These are phyloP conservation scores for Junonia oenone DNA, from an alignment of 2,888 invertebrate species.

Conservation along the genomic window DNA sequence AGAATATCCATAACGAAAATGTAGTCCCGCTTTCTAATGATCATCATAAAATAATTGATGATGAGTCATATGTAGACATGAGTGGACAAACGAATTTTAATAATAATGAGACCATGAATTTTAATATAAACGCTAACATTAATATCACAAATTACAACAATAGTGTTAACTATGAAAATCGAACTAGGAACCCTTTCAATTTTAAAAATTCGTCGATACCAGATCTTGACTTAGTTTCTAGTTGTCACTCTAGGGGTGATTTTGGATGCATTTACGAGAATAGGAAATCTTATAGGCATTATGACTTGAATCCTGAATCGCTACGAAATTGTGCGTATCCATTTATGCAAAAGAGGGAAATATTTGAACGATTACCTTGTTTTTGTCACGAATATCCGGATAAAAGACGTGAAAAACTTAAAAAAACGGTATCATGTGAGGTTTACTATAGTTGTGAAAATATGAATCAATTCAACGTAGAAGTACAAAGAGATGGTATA, in stretches of 20 bases:
- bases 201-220: background rate
- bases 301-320: conserved; percentile 43
- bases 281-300: conserved; percentile 43
- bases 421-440: conserved; percentile 19
- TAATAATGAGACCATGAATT: background rate
- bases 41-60: conserved; percentile 1
- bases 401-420: conserved; percentile 15
- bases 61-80: conserved; percentile 20
- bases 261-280: conserved; percentile 44
- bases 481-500: background rate
- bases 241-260: conserved; percentile 49
- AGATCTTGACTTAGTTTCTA: background rate
- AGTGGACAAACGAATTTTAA: background rate
- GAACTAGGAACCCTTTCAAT: background rate
- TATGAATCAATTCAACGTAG: background rate
- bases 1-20: background rate
- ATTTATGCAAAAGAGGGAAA: conserved; percentile 46
- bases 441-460: conserved; percentile 46
- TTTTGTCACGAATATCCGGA: conserved; percentile 43
- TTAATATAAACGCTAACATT: background rate
- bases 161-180: background rate
- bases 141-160: background rate
- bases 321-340: conserved; percentile 40
- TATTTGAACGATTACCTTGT: conserved; percentile 45
- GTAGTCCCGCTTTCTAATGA: background rate